Evolutionary conservation across 2,113 vertebrate species (phyloP), one percentile per base, ranked within the genome.

Genomic region (Caranx ignobilis): DNA sequence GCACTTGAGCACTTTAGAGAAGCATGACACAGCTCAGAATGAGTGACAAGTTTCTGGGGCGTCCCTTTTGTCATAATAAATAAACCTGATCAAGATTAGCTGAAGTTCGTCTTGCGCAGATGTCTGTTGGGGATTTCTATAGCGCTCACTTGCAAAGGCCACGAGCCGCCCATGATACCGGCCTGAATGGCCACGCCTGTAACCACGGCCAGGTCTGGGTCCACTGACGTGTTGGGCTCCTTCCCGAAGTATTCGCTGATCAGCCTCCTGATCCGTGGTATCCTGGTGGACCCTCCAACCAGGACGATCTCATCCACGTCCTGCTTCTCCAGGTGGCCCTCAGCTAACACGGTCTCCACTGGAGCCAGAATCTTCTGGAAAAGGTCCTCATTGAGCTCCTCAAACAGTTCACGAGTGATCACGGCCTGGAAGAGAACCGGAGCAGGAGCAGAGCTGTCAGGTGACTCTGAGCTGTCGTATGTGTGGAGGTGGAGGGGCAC

Each of bases 91-190:
- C 1, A 7, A 31, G 11, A 70, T 94, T 90, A 99, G 88, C 92
- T 97, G 91, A 99, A 98, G 94, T 98, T 99, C n/a, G 94, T 98
- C 91, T 99, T 99, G 54, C 70, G 95, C 89, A 99, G 94, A 91
- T 97, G 96, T 85, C 94, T 97, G 91, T 97, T 99, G 73, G 97
- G 97, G 79, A 99, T 98, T 92, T 99, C 98, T 84, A 99, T 92
- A 18, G 98, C 98, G 19, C 98, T 99, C 88, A 99, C 98, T 94
- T 98, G 97, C 26, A 99, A 93, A 47, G 98, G 98, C 98, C 98
- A 99, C 15, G 98, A 97, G 6, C 97, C 98, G 0, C 96, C 96
- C 95, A 98, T 96, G 77, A 99, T 99, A 55, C 98, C 98, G 0
- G 98, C 98, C 86, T 99, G 98, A 68, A 99, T 96, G 50, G 98